phyloP scores from a whole-genome alignment of 2,113 vertebrate genomes.

The Tragelaphus scriptus region DNA sequence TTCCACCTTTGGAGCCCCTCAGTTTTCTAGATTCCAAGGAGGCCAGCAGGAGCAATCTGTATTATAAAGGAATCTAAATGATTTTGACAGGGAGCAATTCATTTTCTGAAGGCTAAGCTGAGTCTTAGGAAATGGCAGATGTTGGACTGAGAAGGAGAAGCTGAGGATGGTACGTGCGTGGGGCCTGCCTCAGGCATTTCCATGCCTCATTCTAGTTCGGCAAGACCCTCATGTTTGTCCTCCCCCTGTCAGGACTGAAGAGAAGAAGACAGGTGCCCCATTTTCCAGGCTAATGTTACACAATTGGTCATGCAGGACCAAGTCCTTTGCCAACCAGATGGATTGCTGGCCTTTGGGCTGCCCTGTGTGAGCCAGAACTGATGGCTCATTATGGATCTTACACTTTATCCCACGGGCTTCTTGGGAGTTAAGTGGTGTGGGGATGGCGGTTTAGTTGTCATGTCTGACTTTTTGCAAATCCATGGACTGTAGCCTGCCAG shows the following conservation, averaged over 20 bases:
- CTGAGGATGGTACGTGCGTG: background rate
- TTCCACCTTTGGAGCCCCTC: background rate
- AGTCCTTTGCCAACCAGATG: background rate
- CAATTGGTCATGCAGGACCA: background rate
- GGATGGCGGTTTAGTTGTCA: background rate
- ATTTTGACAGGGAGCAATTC: conserved; percentile 63
- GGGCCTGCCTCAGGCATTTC: conserved; percentile 21
- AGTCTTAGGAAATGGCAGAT: conserved; percentile 63
- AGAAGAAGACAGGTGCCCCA: conserved; percentile 16
- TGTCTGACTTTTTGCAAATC: background rate
- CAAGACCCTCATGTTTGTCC: background rate
- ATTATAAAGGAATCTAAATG: conserved; percentile 27
- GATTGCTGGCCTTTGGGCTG: background rate
- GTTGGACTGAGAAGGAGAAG: conserved; percentile 54
- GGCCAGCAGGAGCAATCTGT: background rate
- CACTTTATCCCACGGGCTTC: background rate
- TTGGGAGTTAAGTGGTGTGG: background rate
- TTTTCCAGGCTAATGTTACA: conserved; percentile 38
- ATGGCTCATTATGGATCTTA: background rate
- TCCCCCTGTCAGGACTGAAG: conserved; percentile 14
- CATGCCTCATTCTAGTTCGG: conserved; percentile 22
- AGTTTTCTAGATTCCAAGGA: background rate
- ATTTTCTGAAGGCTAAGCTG: conserved; percentile 64
- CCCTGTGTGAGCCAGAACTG: background rate
- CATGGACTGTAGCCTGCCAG: background rate